Evolutionary conservation across 2,113 vertebrate species (phyloP), one percentile per base, ranked within the genome.

Genomic region (Plectropomus leopardus): DNA sequence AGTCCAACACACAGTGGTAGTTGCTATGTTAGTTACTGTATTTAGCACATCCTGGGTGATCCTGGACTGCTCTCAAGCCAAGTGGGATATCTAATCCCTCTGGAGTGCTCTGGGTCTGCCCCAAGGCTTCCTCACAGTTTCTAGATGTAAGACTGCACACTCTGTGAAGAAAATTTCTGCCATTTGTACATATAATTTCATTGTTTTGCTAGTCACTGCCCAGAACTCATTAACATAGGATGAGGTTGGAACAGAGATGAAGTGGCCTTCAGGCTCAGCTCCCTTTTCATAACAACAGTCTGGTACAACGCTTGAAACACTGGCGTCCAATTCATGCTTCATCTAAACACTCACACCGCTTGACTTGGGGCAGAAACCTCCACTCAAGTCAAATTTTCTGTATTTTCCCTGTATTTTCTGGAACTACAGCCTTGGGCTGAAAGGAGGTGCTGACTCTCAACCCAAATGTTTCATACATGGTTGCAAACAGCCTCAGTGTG

Each of bases 381-480:
- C 4, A 42, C 5, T 7, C 0, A 54, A 28, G n/a, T n/a, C n/a
- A n/a, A n/a, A n/a, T n/a, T n/a, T n/a, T n/a, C n/a, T n/a, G n/a
- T n/a, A n/a, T n/a, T n/a, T n/a, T n/a, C n/a, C n/a, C n/a, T n/a
- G n/a, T n/a, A n/a, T 50, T 24, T 36, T 32, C 30, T 15, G 59
- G 34, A 10, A 32, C 8, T 13, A 45, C 40, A 15, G 21, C 50
- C 23, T 42, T 15, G 40, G 30, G 24, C 19, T 59, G 28, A 21
- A 17, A 59, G 11, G 40, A 32, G 45, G 42, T 73, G 58, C 44
- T 50, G 16, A 51, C 36, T 71, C 70, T 72, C 21, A 21, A 1
- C n/a, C 32, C 32, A 51, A 28, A 10, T n/a, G 32, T 61, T 61
- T 53, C 17, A 42, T 40, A 63, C 24, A 0, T 17, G 23, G 14